Base-by-base conservation (phyloP, 2,797 vertebrate genomes). In the Gymnoscopelus braueri region DNA sequence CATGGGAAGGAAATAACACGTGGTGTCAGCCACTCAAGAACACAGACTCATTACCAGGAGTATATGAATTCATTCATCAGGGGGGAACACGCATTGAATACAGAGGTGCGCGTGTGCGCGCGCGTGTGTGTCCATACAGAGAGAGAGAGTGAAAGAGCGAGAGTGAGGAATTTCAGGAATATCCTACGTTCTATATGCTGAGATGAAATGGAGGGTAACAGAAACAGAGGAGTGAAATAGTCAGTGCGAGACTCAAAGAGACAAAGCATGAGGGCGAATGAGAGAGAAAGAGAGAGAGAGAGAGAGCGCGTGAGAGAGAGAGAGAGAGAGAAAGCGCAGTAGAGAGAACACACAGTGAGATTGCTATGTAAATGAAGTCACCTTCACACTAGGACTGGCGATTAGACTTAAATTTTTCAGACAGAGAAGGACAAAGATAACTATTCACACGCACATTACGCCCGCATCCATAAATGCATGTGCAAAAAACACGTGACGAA, bases 351-450 rank as follows among this genome's bases (percentile, higher is more conserved):
- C 3, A 24, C 39, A 47, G 52, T 56, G 54, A 85, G 79, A 88
- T 87, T 85, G 71, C 67, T 79, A 79, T 86, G 87, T 79, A 89
- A 89, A 89, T 87, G 65, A 83, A 89, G 84, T 87, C 87, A 89
- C 84, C 84, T 82, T 87, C 84, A 87, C 75, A 61, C 69, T 29
- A 74, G 82, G 81, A 78, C 71, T 60, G 44, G 32, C 50, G 78
- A 87, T 87, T 88, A 83, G 79, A 84, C 75, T 86, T 70, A 78
- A 63, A 86, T 80, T 83, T 86, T 82, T 87, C 76, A 78, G 77
- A 84, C 78, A 85, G 73, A 83, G 72, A 82, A 87, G 85, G 86
- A 87, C 82, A 83, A 83, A 89, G 80, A 87, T 82, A 84, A 79
- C 59, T 54, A 35, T 71, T 77, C 72, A 55, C 52, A 60, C 47